Evolutionary conservation across 1,140 invertebrate genomes (phyloP), one percentile per base, ranked within the genome.

Genomic region (Lysiphlebus fabarum): DNA sequence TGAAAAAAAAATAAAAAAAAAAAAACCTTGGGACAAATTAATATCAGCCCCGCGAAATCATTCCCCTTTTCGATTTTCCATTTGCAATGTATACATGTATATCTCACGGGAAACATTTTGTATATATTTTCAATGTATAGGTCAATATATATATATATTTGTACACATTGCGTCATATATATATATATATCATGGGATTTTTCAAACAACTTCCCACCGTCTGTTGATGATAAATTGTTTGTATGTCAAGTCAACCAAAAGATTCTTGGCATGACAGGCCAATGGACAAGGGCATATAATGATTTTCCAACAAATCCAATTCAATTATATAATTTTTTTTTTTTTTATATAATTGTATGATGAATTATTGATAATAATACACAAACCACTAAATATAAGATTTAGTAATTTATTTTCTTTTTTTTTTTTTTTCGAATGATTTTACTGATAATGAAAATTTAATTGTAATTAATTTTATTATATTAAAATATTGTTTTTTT

Each of bases 21-120:
- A 17, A 7, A 17, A 12, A 47, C 12, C 4, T 33, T 14, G 47
- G 7, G 58, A 60, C 68, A 69, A 66, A 70, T 71, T 60, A 64
- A 63, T 58, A 62, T 59, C 53, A 57, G 55, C 61, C 59, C 17
- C 17, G 17, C 17, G 17, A 26, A 43, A 59, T 53, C 49, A 33
- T 10, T 38, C 60, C 62, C 49, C 65, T 54, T 26, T 63, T 63
- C 48, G 43, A 63, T 62, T 65, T 54, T 61, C 59, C 51, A 61
- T 61, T 37, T 26, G 17, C 17, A 26, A 26, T 26, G 17, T 26
- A 26, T 26, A 44, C 63, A 26, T 12, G 58, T 47, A 49, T 58
- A 45, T 53, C 51, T 7, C 38, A 11, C 56, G 53, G 65, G 60
- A 60, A 55, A 26, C 17, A 26, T 26, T 26, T 26, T 26, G 17